These are phyloP conservation scores for Botia almorhae DNA, from an alignment of 2,797 vertebrate genomes.

Conservation along the genomic window DNA sequence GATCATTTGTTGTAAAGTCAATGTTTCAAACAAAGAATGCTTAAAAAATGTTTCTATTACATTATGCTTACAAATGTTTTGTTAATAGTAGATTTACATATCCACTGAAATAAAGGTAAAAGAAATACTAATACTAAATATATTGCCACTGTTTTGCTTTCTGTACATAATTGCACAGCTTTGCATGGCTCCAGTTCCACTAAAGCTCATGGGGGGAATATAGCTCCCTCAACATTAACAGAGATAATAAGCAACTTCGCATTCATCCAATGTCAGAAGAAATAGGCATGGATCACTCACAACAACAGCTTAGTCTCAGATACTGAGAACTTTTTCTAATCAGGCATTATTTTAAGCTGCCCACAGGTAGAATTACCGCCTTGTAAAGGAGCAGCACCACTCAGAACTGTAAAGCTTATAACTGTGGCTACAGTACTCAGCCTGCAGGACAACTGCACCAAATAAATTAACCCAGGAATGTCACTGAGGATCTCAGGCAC, in stretches of 20 bases:
- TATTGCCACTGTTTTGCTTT: neutral
- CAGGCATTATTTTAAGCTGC: constrained; percentile 32
- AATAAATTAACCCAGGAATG: neutral
- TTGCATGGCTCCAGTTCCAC: neutral
- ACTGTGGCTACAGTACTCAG: neutral
- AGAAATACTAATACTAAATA: too few species aligned
- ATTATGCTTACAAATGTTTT: too few species aligned
- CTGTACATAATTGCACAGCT: neutral
- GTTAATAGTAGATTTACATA: too few species aligned
- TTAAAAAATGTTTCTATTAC: too few species aligned
- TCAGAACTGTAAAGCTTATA: neutral
- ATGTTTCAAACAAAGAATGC: too few species aligned
- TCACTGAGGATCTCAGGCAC: neutral
- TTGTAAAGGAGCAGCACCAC: neutral
- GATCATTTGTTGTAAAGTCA: neutral
- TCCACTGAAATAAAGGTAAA: too few species aligned
- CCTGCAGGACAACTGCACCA: neutral
- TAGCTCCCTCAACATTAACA: neutral
- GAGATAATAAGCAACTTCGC: neutral
- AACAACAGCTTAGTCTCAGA: constrained; percentile 1
- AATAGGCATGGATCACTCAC: neutral
- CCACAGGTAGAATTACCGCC: constrained; percentile 7
- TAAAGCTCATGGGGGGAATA: neutral
- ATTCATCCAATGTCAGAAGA: neutral
- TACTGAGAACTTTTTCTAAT: neutral